phyloP scores from a whole-genome alignment of 2,113 vertebrate genomes.

The Nyctibius bracteatus region DNA sequence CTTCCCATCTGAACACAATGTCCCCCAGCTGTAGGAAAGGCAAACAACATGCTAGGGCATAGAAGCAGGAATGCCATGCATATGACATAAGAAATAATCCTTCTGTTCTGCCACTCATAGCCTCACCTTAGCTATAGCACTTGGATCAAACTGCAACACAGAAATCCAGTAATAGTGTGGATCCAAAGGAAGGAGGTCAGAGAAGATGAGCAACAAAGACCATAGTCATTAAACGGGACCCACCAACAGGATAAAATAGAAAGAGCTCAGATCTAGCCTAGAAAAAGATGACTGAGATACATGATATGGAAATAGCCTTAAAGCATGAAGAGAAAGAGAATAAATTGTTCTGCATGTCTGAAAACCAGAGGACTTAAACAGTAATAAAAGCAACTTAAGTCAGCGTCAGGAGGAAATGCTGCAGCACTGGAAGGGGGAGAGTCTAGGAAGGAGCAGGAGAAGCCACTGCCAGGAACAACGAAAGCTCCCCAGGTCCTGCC shows the following conservation, averaged over 20 bases:
- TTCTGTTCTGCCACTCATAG: background rate
- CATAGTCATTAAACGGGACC: background rate
- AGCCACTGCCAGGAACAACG: background rate
- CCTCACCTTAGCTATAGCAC: background rate
- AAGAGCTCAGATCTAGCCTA: background rate
- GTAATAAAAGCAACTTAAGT: background rate
- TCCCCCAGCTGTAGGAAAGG: background rate
- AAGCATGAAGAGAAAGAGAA: background rate
- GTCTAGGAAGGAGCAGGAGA: background rate
- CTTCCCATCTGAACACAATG: background rate
- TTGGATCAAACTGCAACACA: fast-evolving
- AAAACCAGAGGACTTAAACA: background rate
- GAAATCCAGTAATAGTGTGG: background rate
- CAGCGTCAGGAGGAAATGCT: background rate
- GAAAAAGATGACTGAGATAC: background rate
- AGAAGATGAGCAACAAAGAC: background rate
- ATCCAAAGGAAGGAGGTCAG: background rate
- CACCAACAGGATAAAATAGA: background rate
- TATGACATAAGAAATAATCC: background rate
- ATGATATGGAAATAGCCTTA: background rate
- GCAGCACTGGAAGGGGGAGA: background rate
- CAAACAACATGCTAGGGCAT: background rate
- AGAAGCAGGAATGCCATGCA: fast-evolving
- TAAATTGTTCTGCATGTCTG: background rate
- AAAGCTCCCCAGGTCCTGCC: background rate